Base-by-base conservation (phyloP, 2,113 vertebrate species). In the Trematocara variabile region DNA sequence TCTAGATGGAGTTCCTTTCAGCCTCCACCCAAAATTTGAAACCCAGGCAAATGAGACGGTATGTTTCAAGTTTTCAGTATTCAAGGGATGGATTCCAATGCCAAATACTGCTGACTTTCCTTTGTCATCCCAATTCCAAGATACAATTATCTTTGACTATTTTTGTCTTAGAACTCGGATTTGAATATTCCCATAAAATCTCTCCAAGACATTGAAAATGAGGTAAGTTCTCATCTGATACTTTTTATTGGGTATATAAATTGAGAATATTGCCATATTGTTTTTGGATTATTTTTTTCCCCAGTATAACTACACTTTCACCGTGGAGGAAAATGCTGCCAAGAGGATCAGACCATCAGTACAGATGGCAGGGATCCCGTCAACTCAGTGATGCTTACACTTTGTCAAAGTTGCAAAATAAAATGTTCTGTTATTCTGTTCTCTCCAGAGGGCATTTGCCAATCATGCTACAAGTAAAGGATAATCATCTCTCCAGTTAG, bases 1-100 rank as follows among this genome's bases (percentile, higher is more conserved):
- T 25, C 96, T 98, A 92, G 97, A 98, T 0, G 97, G 97, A 3
- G 95, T 98, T 70, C 98, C 98, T 13, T 98, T 98, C 85, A 87
- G 94, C 0, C 95, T 98, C 44, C 97, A 98, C 80, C 97, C 98
- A 14, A 95, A 95, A 52, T 97, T 97, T 1, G 95, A 97, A 4
- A 81, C 83, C 92, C 93, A 86, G 48, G 81, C 91, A 52, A 89
- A 52, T 1, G 46, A 89, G 58, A 91, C 30, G 8, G 97, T 98
- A 92, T 88, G 96, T 92, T 75, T 28, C n/a, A 48, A n/a, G 13
- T 56, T 79, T 80, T 46, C 39, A 63, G 16, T 41, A 22, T 6
- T 50, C 7, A 50, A 34, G 30, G 10, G 13, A 81, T 46, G 5
- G 33, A 16, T 33, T 53, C 14, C 6, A 48, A 39, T 50, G 44